A percentile compares a stretch with the other conserved stretches of the same genome.
Conservation (phyloP, 2,888 invertebrate species). For the Philonicus albiceps region DNA sequence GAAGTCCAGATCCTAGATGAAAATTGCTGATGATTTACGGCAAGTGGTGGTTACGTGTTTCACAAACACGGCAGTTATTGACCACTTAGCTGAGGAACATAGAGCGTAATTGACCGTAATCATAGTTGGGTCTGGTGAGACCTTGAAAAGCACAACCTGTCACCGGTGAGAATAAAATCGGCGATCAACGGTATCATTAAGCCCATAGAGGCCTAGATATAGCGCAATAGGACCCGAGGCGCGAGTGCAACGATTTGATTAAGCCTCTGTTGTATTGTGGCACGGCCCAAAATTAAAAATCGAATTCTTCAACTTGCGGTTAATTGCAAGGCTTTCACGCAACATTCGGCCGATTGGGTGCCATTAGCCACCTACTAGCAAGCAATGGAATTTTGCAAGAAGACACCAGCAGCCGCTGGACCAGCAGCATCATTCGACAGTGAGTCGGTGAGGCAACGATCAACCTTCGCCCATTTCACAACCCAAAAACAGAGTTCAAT, state of each 20-base stretch:
- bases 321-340: conserved; percentile 33
- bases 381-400: conserved; percentile 10
- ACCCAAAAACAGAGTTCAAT: conserved; percentile 35
- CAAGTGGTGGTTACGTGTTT: neutral
- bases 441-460: neutral
- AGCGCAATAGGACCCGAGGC: conserved; percentile 26
- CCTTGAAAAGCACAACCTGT: conserved; percentile 41
- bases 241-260: conserved; percentile 14
- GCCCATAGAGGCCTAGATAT: neutral
- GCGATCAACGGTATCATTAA: conserved; percentile 9
- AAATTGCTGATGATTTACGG: neutral
- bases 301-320: conserved; percentile 4
- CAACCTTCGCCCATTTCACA: conserved; percentile 42
- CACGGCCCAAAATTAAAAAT: neutral
- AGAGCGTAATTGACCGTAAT: neutral
- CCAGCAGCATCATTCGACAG: neutral
- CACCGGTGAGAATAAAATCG: conserved; percentile 13
- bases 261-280: neutral
- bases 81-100: neutral
- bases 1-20: neutral
- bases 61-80: neutral
- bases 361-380: neutral
- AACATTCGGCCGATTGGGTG: neutral
- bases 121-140: neutral
- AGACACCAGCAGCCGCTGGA: neutral